Percentiles rank a stretch among this genome's conserved stretches.
Conservation (phyloP, 2,797 vertebrate genomes). For the Heteromormyrus szaboi region DNA sequence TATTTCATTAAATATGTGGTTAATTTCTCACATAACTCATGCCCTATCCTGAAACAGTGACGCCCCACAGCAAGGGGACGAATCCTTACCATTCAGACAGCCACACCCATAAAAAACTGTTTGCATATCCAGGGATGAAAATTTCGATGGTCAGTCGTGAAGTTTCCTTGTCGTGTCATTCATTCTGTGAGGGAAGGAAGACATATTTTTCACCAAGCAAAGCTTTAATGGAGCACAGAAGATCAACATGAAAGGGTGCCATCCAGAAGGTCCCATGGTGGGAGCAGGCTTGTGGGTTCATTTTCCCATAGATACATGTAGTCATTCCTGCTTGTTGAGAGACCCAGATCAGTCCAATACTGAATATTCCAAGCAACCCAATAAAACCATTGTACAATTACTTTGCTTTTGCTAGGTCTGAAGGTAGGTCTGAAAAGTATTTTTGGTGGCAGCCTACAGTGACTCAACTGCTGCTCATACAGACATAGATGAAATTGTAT, state of each 20-base stretch:
- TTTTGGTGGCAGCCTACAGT: background rate
- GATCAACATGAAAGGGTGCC: background rate
- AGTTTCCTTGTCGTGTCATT: constrained; percentile 2
- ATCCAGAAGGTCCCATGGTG: background rate
- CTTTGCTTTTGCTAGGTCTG: background rate
- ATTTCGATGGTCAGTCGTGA: background rate
- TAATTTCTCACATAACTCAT: background rate
- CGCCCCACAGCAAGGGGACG: background rate
- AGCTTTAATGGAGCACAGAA: background rate
- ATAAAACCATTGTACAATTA: background rate
- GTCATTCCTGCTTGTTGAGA: background rate
- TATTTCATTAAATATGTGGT: background rate
- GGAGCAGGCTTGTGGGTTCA: background rate
- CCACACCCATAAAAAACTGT: background rate
- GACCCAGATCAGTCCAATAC: background rate
- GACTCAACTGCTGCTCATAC: background rate
- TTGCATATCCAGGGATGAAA: background rate
- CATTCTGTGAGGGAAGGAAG: background rate
- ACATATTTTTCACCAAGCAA: background rate
- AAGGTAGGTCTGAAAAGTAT: background rate
- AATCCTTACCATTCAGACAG: background rate
- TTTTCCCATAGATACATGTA: background rate
- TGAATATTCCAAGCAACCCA: background rate
- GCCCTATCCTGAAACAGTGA: background rate
- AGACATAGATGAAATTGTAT: background rate